Conservation (phyloP, 2,113 vertebrate species). For the Hemicordylus capensis region DNA sequence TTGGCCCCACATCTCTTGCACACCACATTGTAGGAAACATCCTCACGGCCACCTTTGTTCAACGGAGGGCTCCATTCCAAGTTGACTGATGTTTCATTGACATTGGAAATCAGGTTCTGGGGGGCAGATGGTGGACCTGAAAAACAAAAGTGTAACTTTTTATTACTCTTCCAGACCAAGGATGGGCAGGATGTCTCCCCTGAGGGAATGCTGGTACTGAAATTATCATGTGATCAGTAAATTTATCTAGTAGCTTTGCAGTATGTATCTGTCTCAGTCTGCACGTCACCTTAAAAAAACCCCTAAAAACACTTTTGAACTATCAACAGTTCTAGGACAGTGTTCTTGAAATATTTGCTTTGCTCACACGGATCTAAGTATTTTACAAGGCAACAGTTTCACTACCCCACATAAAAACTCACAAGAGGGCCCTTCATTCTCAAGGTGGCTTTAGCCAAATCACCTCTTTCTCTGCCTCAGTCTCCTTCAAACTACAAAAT, state of each 20-base stretch:
- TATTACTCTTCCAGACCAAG: neutral
- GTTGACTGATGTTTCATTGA: conserved; percentile 97
- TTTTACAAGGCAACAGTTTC: too few relatives aligned
- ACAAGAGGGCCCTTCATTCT: too few relatives aligned
- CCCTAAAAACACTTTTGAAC: neutral
- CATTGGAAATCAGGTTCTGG: conserved; percentile 94
- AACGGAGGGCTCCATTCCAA: conserved; percentile 94
- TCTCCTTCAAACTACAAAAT: too few relatives aligned
- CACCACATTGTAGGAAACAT: conserved; percentile 93
- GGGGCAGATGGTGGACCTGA: conserved; percentile 93
- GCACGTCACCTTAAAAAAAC: neutral
- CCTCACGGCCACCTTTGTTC: conserved; percentile 90
- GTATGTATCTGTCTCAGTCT: neutral
- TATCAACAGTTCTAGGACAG: too few relatives aligned
- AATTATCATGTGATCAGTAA: neutral
- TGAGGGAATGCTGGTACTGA: neutral
- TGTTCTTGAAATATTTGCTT: too few relatives aligned
- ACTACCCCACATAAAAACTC: too few relatives aligned
- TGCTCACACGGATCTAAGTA: too few relatives aligned
- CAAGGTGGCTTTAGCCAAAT: too few relatives aligned
- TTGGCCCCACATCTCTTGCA: conserved; percentile 88
- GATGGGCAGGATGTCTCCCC: neutral
- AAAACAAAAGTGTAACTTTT: neutral
- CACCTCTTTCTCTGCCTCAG: too few relatives aligned
- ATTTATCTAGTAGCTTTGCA: neutral